Conservation (phyloP, 2,888 invertebrate species). For the Syrphus vitripennis region DNA sequence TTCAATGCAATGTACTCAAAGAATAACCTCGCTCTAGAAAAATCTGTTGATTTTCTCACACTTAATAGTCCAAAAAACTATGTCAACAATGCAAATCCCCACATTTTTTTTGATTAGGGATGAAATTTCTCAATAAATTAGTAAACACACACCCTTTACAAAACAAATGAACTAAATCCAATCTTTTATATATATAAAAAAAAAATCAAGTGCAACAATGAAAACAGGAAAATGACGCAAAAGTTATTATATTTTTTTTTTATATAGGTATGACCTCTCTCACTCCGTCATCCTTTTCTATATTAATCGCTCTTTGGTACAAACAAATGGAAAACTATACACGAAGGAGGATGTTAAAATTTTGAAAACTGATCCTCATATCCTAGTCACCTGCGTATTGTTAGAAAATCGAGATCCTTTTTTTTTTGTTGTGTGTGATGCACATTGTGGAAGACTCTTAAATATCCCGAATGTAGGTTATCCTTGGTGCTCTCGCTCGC, state of each 20-base stretch:
- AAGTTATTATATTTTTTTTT: conserved; percentile 60
- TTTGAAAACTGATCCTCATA: conserved; percentile 65
- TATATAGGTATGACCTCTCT: conserved; percentile 51
- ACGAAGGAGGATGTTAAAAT: conserved; percentile 50
- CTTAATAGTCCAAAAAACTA: background rate
- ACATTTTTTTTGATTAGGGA: conserved; percentile 51
- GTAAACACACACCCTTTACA: conserved; percentile 28
- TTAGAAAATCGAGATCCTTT: conserved; percentile 55
- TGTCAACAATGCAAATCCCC: conserved; percentile 31
- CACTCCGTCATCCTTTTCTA: conserved; percentile 58
- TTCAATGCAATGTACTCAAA: background rate
- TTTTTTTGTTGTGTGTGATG: background rate
- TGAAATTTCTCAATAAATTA: conserved; percentile 64
- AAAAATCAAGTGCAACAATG: conserved; percentile 52
- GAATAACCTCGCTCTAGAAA: background rate
- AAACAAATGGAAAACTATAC: conserved; percentile 11
- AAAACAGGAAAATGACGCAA: conserved; percentile 66
- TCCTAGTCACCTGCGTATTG: conserved; percentile 70
- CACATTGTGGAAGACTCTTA: conserved; percentile 61
- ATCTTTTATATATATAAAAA: conserved; percentile 1
- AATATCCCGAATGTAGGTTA: conserved; percentile 66
- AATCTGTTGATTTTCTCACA: conserved; percentile 1
- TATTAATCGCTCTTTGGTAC: conserved; percentile 44
- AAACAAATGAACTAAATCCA: conserved; percentile 50
- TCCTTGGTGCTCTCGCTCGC: conserved; percentile 21